These are phyloP conservation scores for Ataeniobius toweri DNA, from an alignment of 2,797 vertebrate genomes.

Conservation along the genomic window DNA sequence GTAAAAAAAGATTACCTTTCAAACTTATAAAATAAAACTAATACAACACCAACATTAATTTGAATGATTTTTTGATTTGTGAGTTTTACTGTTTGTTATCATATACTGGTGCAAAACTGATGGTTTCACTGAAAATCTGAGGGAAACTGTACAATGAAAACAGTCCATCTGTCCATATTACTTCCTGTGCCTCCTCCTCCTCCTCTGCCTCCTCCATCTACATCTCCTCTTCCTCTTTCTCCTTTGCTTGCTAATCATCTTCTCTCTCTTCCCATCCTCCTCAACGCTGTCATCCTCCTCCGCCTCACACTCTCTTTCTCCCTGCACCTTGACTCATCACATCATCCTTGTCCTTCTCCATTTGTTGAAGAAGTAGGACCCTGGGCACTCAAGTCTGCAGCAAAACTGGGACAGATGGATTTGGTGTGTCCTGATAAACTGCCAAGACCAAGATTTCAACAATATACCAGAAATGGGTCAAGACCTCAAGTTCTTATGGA, in stretches of 20 bases:
- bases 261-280: conserved; percentile 53
- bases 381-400: conserved; percentile 62
- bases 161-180: conserved; percentile 61
- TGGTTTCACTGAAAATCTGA: conserved; percentile 57
- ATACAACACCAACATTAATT: background rate
- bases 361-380: conserved; percentile 66
- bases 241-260: conserved; percentile 60
- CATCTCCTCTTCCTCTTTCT: conserved; percentile 34
- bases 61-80: background rate
- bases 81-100: conserved; percentile 21
- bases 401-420: conserved; percentile 61
- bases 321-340: conserved; percentile 67
- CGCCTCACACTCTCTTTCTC: conserved; percentile 31
- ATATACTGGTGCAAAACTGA: conserved; percentile 31
- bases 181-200: conserved; percentile 47
- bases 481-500: conserved; percentile 9
- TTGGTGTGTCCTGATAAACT: conserved; percentile 49
- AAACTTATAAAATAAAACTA: background rate
- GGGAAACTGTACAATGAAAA: conserved; percentile 62
- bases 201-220: conserved; percentile 47
- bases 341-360: conserved; percentile 56
- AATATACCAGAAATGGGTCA: background rate
- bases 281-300: conserved; percentile 57
- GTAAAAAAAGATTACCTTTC: background rate
- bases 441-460: conserved; percentile 55